Base-by-base conservation (phyloP, 92 coral and sea anemone species). In the Parazoanthus swiftii region DNA sequence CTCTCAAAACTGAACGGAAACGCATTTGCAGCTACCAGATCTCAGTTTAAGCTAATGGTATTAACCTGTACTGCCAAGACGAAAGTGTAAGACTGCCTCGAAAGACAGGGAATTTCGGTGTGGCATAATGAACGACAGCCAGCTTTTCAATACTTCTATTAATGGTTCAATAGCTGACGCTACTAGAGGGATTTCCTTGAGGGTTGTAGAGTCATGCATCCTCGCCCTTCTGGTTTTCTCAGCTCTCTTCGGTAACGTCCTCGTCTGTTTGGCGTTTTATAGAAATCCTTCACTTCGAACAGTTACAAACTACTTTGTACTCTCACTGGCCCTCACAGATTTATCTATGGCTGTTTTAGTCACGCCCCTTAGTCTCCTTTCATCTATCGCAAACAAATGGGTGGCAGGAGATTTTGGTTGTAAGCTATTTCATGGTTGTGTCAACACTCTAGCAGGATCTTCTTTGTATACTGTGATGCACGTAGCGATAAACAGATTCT, bases 291-390 rank as follows among this genome's bases (percentile, higher is more conserved):
- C 84, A 33, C 84, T 80, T 80, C 59, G 59, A 3, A 50, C 20
- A 5, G 44, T 54, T 3, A 80, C 84, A 50, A 80, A 80, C 84
- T 50, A 80, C 42, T 54, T 80, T n/a, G 26, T 80, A 5, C 46
- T 80, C 63, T 80, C 84, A 80, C 68, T 80, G 84, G 68, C 84
- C 7, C 42, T 80, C 66, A 58, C 84, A 70, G 84, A 80, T 26
- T 50, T 80, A 36, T 8, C 26, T 35, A 80, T 56, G 38, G 84
- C 84, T 4, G 39, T 80, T 35, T 18, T 80, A 1, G 36, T 3
- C 84, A 25, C 54, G 44, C 26, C 84, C 0, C 38, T 80, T 18
- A 38, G 8, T n/a, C 35, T 56, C 38, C 25, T 2, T 3, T 56
- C 70, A 33, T 14, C 84, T 50, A 36, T 48, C 7, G 68, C 84